phyloP scores from a whole-genome alignment of 2,888 invertebrate species.

The Synergus itoensis region DNA sequence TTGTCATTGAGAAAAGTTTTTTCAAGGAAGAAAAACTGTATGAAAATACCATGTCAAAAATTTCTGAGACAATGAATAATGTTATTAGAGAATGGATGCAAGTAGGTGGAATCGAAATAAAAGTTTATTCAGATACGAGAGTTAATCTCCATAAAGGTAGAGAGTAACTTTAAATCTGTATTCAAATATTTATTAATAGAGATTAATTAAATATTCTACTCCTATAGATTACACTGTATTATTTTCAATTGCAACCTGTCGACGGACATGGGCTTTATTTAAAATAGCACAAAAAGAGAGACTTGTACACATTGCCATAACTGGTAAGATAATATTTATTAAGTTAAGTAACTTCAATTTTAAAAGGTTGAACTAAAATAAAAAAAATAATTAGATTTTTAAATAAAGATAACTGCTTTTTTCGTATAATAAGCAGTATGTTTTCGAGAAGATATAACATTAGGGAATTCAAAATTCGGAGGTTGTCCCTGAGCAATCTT shows the following conservation, averaged over 20 bases:
- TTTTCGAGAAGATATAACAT: too few species aligned
- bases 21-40: conserved; percentile 81
- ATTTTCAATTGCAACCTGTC: conserved; percentile 87
- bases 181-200: not conserved
- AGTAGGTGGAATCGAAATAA: conserved; percentile 85
- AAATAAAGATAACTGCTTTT: too few species aligned
- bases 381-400: too few species aligned
- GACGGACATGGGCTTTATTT: conserved; percentile 87
- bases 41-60: conserved; percentile 79
- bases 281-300: conserved; percentile 82
- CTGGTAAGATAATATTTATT: conserved; percentile 76
- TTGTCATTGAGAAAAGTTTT: conserved; percentile 85
- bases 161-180: conserved; percentile 29
- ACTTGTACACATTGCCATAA: conserved; percentile 86
- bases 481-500: not conserved
- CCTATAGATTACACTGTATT: conserved; percentile 85
- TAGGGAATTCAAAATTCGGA: not conserved
- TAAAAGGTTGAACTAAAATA: too few species aligned
- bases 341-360: not conserved
- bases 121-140: conserved; percentile 84
- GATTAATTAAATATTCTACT: conserved; percentile 36
- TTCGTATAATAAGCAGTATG: too few species aligned
- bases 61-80: conserved; percentile 83
- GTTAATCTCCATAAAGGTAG: conserved; percentile 86
- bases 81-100: conserved; percentile 83